phyloP scores from a whole-genome alignment of 2,113 vertebrate genomes.

The Tyrannus savana region DNA sequence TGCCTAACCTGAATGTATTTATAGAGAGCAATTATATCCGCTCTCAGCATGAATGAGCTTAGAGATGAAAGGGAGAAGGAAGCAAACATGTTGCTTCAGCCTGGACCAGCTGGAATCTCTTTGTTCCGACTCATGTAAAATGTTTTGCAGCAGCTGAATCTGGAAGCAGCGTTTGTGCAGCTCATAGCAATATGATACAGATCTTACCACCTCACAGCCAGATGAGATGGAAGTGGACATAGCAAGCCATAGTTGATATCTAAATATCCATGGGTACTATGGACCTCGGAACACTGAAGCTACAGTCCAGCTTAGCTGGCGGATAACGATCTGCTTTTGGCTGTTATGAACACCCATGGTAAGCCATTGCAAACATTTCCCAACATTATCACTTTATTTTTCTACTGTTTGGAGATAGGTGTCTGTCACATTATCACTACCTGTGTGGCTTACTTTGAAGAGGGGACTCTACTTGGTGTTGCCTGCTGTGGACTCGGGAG shows the following conservation, averaged over 20 bases:
- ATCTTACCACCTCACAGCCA: slow-evolving; percentile 15
- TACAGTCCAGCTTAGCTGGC: background rate
- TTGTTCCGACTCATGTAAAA: slow-evolving; percentile 63
- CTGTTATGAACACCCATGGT: background rate
- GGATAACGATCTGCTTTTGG: background rate
- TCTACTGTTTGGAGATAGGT: background rate
- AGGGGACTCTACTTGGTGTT: background rate
- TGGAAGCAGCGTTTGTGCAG: slow-evolving; percentile 33
- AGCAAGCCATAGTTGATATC: background rate
- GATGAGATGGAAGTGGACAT: slow-evolving; percentile 1
- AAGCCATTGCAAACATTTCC: background rate
- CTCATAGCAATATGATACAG: slow-evolving; percentile 13
- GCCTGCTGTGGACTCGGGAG: background rate
- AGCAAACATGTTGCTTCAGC: slow-evolving; percentile 68
- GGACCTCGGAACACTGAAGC: background rate
- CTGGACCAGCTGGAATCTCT: slow-evolving; percentile 69
- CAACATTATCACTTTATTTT: background rate
- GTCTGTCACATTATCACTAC: background rate
- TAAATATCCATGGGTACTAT: background rate
- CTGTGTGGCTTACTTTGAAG: background rate
- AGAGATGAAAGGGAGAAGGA: slow-evolving; percentile 67
- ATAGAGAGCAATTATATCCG: slow-evolving; percentile 62
- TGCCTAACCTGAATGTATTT: slow-evolving; percentile 71
- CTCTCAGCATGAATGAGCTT: slow-evolving; percentile 68
- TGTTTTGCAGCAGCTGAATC: slow-evolving; percentile 57